Base-by-base conservation (phyloP, 1,140 invertebrate genomes). In the Saccostrea cuccullata region DNA sequence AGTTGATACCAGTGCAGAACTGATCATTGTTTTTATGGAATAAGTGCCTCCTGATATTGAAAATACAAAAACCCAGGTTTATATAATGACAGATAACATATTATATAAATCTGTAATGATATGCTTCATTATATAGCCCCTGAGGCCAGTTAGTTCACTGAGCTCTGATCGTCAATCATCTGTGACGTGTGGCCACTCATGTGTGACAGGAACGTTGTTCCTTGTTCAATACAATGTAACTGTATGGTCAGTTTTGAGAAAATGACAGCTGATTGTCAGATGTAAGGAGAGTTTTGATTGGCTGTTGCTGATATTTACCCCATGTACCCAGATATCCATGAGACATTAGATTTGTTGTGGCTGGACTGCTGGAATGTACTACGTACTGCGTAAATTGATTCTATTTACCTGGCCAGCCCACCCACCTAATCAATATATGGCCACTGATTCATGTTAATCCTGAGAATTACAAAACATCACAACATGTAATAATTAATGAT, bases 51-150 rank as follows among this genome's bases (percentile, higher is more conserved):
- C 4, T 30, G 26, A 77, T 47, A 47, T 47, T 47, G 47, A 47
- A 47, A 47, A 13, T 17, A 77, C 70, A 77, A 77, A 77, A 77
- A 36, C 26, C 30, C 3, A 15, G 70, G 12, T 77, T 77, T 77
- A 77, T 77, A 36, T 77, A 77, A 77, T 77, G 26, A 77, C 26
- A 77, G 70, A 77, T 77, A 77, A 77, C 30, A 15, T 64, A 77
- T 12, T 26, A 26, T 30, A 77, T 26, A 77, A 36, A 77, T 47
- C 47, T 47, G 47, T 47, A 47, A 47, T 47, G 47, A 47, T 47
- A 47, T 47, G 47, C 9, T 47, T 47, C 47, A 9, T 47, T 47
- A 47, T 9, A 47, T 47, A 9, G 47, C 2, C 23, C 70, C 26
- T 11, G 13, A 36, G 26, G 23, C 26, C 9, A 36, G 26, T 36